These are phyloP conservation scores for Leptinotarsa juncta DNA, from an alignment of 2,888 invertebrate genomes.

Conservation along the genomic window DNA sequence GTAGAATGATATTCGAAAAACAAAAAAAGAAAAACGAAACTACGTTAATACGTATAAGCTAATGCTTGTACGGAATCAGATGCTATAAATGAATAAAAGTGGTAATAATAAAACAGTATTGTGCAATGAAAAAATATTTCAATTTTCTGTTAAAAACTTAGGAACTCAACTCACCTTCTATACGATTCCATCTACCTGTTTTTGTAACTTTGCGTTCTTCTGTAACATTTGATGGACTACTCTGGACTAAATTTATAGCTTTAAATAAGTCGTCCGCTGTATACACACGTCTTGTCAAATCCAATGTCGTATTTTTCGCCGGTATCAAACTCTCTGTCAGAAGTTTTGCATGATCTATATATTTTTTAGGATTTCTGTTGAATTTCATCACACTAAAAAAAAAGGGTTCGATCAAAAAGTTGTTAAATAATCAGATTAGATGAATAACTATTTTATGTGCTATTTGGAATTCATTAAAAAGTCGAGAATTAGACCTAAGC, in stretches of 20 bases:
- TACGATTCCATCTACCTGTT: not conserved
- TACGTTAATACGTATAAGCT: too few species aligned
- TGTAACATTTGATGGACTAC: too few species aligned
- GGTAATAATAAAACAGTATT: not conserved
- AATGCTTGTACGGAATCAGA: too few species aligned
- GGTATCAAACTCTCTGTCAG: constrained; percentile 2
- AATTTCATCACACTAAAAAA: constrained; percentile 45
- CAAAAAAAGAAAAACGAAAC: too few species aligned
- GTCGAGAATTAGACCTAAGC: too few species aligned
- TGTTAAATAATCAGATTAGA: too few species aligned
- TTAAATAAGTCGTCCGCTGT: constrained; percentile 35
- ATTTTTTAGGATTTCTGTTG: constrained; percentile 32
- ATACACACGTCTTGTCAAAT: constrained; percentile 24
- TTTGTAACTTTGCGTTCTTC: too few species aligned
- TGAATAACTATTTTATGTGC: too few species aligned
- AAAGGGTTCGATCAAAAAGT: not conserved
- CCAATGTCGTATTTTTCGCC: not conserved
- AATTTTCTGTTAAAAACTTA: not conserved
- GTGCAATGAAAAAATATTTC: not conserved
- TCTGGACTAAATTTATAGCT: not conserved
- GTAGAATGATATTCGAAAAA: too few species aligned
- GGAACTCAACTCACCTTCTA: not conserved
- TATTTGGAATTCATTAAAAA: too few species aligned
- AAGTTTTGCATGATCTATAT: constrained; percentile 24
- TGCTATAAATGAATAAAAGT: too few species aligned